A percentile compares a stretch with the other conserved stretches of the same genome.
Conservation (phyloP, 2,113 vertebrate species). For the Planiliza haematocheilus region DNA sequence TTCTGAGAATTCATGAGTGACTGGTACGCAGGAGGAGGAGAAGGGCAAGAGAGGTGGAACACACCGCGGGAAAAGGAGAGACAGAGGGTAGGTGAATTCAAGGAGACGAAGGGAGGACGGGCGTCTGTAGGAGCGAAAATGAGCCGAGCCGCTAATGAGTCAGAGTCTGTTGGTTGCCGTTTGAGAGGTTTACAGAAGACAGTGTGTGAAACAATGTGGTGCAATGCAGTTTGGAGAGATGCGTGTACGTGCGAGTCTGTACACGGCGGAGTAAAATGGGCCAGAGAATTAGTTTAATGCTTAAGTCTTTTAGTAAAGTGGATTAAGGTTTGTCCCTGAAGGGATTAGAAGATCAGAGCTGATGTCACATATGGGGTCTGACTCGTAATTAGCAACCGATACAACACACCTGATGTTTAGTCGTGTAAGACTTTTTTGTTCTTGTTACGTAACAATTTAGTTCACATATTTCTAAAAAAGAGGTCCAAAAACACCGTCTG, state of each 20-base stretch:
- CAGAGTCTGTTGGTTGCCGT: conserved; percentile 19
- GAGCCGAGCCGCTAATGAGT: conserved; percentile 41
- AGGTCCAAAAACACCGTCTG: no score
- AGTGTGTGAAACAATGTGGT: conserved; percentile 1
- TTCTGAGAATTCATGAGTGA: conserved; percentile 38
- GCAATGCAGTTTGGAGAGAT: background rate
- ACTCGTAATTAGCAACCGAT: background rate
- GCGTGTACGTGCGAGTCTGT: background rate
- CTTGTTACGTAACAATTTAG: no score
- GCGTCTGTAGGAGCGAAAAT: conserved; percentile 19
- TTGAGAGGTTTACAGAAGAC: conserved; percentile 28
- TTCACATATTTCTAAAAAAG: no score
- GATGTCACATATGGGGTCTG: background rate
- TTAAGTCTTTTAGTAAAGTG: background rate
- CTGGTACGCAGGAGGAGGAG: background rate
- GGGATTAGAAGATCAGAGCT: background rate
- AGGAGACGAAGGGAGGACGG: background rate
- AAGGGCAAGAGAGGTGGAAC: conserved; percentile 25
- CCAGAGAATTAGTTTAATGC: background rate
- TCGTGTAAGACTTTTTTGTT: no score
- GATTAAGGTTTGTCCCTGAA: background rate
- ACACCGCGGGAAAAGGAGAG: conserved; percentile 3
- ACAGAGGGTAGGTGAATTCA: conserved; percentile 11
- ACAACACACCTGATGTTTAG: background rate
- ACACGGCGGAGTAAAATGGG: background rate